A percentile compares a stretch with the other conserved stretches of the same genome.
phyloP scores from a whole-genome alignment of 1,140 invertebrate species.

The Archivesica marissinica region DNA sequence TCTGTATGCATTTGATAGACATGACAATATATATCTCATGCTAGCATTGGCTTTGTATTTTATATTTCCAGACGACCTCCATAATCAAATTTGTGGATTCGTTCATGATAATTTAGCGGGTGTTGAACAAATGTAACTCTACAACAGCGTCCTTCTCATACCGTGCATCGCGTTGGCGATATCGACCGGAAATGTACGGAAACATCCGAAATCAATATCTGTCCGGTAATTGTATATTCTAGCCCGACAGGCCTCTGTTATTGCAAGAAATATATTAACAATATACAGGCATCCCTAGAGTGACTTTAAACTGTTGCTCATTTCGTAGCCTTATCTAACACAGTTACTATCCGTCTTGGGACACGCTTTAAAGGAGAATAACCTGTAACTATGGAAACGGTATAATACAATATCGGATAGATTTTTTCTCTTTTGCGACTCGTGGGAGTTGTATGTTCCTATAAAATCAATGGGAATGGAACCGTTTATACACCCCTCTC shows the following conservation, averaged over 20 bases:
- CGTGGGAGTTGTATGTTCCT: not conserved
- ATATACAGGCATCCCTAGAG: conserved; percentile 8
- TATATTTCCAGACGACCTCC: too few species aligned
- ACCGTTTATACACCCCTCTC: too few species aligned
- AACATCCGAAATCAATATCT: conserved; percentile 24
- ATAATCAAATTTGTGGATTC: too few species aligned
- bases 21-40: too few species aligned
- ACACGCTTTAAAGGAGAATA: conserved; percentile 28
- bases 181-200: not conserved
- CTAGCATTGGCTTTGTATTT: too few species aligned
- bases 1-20: too few species aligned
- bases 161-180: not conserved
- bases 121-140: too few species aligned
- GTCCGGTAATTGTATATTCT: conserved; percentile 42
- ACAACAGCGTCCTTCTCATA: too few species aligned
- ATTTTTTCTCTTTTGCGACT: not conserved
- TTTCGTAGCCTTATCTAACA: conserved; percentile 31
- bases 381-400: conserved; percentile 12
- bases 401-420: conserved; percentile 36
- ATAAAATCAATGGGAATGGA: not conserved
- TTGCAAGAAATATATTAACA: conserved; percentile 20
- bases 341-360: conserved; percentile 19
- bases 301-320: conserved; percentile 34
- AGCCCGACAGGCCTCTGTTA: not conserved
- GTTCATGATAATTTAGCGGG: too few species aligned